Evolutionary conservation across 1,140 invertebrate species (phyloP).

Genomic region (Coelopa frigida): DNA sequence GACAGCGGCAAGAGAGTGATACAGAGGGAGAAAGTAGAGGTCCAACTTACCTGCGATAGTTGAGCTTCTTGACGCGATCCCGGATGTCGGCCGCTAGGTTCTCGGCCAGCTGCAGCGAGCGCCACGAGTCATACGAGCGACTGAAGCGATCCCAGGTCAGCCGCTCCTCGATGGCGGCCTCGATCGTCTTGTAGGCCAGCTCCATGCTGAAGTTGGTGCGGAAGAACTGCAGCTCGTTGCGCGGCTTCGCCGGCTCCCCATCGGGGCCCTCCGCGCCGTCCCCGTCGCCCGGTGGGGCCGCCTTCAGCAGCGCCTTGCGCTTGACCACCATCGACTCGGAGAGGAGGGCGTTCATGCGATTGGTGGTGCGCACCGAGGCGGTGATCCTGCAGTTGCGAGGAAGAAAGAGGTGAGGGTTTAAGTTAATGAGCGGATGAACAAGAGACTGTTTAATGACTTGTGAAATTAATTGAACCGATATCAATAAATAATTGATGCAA

Average conservation of each 20-base stretch:
- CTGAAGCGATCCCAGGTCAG: conserved; percentile 41
- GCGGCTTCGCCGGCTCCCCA: conserved; percentile 22
- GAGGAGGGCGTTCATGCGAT: conserved; percentile 41
- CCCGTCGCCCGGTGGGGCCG: conserved; percentile 13
- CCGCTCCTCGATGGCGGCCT: conserved; percentile 39
- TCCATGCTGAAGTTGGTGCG: conserved; percentile 44
- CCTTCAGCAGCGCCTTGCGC: conserved; percentile 22
- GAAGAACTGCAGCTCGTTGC: conserved; percentile 40
- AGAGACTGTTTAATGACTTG: too few species aligned
- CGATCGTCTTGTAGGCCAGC: conserved; percentile 36
- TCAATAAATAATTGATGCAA: too few species aligned
- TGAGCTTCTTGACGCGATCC: conserved; percentile 37
- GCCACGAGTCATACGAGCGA: conserved; percentile 41
- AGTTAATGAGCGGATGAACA: neutral
- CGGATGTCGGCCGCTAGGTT: conserved; percentile 35
- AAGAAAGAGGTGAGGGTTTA: conserved; percentile 4
- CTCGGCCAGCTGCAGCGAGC: conserved; percentile 34
- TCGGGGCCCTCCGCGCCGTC: conserved; percentile 16
- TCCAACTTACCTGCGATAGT: conserved; percentile 32
- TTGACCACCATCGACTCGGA: conserved; percentile 38
- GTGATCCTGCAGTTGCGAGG: conserved; percentile 29
- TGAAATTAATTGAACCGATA: too few species aligned
- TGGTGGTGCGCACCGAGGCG: conserved; percentile 40
- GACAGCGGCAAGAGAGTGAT: neutral
- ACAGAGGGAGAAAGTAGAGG: neutral